Conservation (phyloP, 1,140 invertebrate species). For the Cotesia chilonis region DNA sequence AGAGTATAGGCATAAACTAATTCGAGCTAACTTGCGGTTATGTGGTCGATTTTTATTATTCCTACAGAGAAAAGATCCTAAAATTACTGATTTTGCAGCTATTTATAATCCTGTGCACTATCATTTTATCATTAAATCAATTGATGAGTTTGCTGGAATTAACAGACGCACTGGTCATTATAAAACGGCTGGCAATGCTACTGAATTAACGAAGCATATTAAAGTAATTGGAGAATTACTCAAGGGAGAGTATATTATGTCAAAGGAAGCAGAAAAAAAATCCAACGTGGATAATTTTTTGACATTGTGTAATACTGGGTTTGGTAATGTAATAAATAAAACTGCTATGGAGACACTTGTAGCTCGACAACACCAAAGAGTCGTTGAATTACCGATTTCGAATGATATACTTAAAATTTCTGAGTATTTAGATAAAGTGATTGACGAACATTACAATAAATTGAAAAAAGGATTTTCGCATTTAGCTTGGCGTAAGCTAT, state of each 20-base stretch:
- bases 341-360: constrained; percentile 26
- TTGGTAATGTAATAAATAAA: constrained; percentile 31
- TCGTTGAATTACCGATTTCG: constrained; percentile 4
- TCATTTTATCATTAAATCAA: constrained; percentile 14
- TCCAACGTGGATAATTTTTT: constrained; percentile 33
- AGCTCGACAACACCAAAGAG: constrained; percentile 12
- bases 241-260: constrained; percentile 30
- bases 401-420: constrained; percentile 25
- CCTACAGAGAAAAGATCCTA: constrained; percentile 49
- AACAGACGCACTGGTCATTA: constrained; percentile 31
- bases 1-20: constrained; percentile 35
- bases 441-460: not conserved
- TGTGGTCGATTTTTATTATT: constrained; percentile 41
- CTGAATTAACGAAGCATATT: constrained; percentile 32
- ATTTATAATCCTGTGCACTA: constrained; percentile 36
- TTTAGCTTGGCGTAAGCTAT: constrained; percentile 23
- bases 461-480: constrained; percentile 11
- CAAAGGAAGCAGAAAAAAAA: constrained; percentile 25
- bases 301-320: constrained; percentile 33
- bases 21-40: constrained; percentile 30
- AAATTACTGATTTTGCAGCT: constrained; percentile 32
- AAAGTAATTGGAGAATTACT: constrained; percentile 37
- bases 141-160: constrained; percentile 32
- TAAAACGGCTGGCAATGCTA: constrained; percentile 24
- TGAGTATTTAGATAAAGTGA: constrained; percentile 14